Evolutionary conservation across 2,888 invertebrate genomes (phyloP).

Genomic region (Ormia ochracea): DNA sequence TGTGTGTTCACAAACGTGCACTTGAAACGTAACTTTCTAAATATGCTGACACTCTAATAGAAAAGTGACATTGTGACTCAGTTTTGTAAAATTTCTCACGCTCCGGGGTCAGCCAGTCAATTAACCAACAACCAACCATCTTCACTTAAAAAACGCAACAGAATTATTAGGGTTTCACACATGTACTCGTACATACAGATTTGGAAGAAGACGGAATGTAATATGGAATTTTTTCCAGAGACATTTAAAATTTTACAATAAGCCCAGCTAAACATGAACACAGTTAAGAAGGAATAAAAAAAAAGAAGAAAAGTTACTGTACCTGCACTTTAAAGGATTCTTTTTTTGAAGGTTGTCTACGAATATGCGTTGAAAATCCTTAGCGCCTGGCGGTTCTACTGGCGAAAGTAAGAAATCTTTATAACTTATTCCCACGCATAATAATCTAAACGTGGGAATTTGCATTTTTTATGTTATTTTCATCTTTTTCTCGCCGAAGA

Average conservation of each 20-base stretch:
- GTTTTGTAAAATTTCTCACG: slow-evolving; percentile 49
- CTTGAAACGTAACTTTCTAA: slow-evolving; percentile 18
- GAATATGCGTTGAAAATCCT: slow-evolving; percentile 25
- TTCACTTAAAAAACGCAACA: slow-evolving; percentile 9
- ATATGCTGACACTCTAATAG: slow-evolving; percentile 52
- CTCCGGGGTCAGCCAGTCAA: slow-evolving; percentile 19
- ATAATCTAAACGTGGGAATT: slow-evolving; percentile 58
- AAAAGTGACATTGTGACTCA: slow-evolving; percentile 39
- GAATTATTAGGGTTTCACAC: slow-evolving; percentile 45
- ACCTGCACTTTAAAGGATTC: slow-evolving; percentile 51
- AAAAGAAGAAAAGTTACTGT: no score
- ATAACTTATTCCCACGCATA: slow-evolving; percentile 59
- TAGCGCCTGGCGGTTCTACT: slow-evolving; percentile 34
- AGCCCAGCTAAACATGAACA: neutral
- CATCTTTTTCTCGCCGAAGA: slow-evolving; percentile 21
- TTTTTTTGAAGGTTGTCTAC: neutral
- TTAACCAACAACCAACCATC: neutral
- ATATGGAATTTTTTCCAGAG: neutral
- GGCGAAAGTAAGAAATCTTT: slow-evolving; percentile 48
- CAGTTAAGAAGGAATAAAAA: neutral
- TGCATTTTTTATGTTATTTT: neutral
- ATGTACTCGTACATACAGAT: slow-evolving; percentile 9
- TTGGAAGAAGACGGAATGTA: slow-evolving; percentile 27
- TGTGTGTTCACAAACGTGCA: no score
- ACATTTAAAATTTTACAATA: neutral